Conservation (phyloP, 1,140 invertebrate species). For the Trachelipus rathkii region DNA sequence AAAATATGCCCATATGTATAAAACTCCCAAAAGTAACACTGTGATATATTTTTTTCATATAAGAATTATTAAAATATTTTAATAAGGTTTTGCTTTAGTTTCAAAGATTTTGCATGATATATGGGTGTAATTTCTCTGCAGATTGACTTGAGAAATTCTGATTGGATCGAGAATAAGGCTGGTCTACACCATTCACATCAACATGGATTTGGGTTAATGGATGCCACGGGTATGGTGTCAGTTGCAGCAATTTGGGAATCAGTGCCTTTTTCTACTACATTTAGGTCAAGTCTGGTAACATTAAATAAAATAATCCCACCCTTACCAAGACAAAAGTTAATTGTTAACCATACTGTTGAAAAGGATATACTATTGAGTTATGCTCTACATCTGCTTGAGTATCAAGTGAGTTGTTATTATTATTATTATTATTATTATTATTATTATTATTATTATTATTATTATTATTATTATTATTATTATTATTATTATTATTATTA, state of each 20-base stretch:
- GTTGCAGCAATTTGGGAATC: conserved; percentile 70
- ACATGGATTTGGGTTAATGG: conserved; percentile 87
- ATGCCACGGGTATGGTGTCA: conserved; percentile 70
- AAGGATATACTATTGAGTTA: conserved; percentile 12
- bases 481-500: no score
- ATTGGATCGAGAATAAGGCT: conserved; percentile 70
- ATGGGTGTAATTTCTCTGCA: conserved; percentile 38
- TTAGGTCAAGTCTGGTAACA: conserved; percentile 59
- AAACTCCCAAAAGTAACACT: no score
- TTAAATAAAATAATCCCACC: conserved; percentile 12
- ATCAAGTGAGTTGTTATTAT: conserved; percentile 56
- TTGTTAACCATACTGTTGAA: conserved; percentile 2
- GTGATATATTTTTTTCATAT: no score
- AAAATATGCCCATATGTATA: no score
- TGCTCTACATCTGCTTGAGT: conserved; percentile 71
- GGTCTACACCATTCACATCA: conserved; percentile 69
- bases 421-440: no score
- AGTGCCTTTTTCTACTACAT: conserved; percentile 55
- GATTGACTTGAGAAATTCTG: conserved; percentile 49
- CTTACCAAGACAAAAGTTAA: conserved; percentile 17
- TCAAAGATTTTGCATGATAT: no score
- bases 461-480: no score
- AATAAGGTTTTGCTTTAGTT: no score
- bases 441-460: no score
- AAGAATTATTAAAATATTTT: no score